These are phyloP conservation scores for Boloria euphrosyne DNA, from an alignment of 2,888 invertebrate genomes.

Conservation along the genomic window DNA sequence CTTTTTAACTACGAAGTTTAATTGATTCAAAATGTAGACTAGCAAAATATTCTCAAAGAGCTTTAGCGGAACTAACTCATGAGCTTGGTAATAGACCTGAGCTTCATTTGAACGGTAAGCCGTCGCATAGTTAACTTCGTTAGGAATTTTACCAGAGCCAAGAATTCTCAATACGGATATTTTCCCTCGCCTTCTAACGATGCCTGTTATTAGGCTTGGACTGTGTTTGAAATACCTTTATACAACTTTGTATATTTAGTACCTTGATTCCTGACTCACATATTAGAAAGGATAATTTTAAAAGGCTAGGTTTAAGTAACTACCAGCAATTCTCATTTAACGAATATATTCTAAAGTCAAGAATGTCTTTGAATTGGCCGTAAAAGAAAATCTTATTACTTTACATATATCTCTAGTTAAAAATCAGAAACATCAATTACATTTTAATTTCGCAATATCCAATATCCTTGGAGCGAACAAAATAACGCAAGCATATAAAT, in stretches of 20 bases:
- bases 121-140: slow-evolving; percentile 36
- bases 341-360: no score
- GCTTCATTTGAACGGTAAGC: slow-evolving; percentile 36
- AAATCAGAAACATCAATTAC: no score
- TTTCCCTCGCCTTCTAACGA: slow-evolving; percentile 29
- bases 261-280: background rate
- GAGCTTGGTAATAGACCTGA: slow-evolving; percentile 36
- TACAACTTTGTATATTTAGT: slow-evolving; percentile 14
- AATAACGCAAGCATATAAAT: slow-evolving; percentile 6
- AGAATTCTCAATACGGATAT: slow-evolving; percentile 34
- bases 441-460: background rate
- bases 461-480: background rate
- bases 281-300: background rate
- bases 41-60: slow-evolving; percentile 14
- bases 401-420: background rate
- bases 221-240: slow-evolving; percentile 27
- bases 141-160: slow-evolving; percentile 37
- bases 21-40: slow-evolving; percentile 16
- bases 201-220: slow-evolving; percentile 24
- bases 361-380: background rate
- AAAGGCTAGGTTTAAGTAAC: no score
- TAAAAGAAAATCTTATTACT: background rate
- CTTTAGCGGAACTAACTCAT: slow-evolving; percentile 18
- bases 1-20: slow-evolving; percentile 11
- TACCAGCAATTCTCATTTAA: no score